Percentiles rank a stretch among this genome's conserved stretches.
These are phyloP conservation scores for Trisateles emortualis DNA, from an alignment of 2,888 invertebrate species.

Conservation along the genomic window DNA sequence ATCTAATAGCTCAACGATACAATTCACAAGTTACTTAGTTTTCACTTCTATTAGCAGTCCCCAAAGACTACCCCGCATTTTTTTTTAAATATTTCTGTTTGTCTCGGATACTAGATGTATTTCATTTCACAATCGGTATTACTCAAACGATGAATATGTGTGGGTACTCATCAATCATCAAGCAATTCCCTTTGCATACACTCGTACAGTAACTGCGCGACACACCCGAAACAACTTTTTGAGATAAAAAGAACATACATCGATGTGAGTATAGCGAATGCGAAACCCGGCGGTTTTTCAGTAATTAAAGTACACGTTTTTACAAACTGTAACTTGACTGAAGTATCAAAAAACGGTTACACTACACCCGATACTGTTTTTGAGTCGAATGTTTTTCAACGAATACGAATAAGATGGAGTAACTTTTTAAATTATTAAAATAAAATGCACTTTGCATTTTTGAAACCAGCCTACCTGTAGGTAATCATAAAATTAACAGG, in stretches of 20 bases:
- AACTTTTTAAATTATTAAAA: neutral
- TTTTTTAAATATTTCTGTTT: too few relatives aligned
- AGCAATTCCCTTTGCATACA: neutral
- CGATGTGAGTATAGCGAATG: neutral
- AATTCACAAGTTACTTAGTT: too few relatives aligned
- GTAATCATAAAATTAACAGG: neutral
- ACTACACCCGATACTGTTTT: neutral
- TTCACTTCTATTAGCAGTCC: too few relatives aligned
- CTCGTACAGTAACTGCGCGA: neutral
- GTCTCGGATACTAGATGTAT: too few relatives aligned
- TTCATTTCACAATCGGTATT: too few relatives aligned
- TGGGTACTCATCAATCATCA: neutral
- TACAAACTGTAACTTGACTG: neutral
- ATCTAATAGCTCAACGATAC: too few relatives aligned
- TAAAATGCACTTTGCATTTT: neutral
- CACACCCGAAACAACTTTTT: neutral
- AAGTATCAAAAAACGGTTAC: constrained; percentile 1
- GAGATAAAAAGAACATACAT: neutral
- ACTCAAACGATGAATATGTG: neutral
- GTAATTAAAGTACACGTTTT: neutral
- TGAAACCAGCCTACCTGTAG: neutral
- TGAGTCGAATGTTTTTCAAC: neutral
- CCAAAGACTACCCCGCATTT: too few relatives aligned
- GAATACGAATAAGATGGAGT: neutral
- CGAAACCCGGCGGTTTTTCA: neutral